Conservation (phyloP, 2,113 vertebrate species). For the Strix aluco region DNA sequence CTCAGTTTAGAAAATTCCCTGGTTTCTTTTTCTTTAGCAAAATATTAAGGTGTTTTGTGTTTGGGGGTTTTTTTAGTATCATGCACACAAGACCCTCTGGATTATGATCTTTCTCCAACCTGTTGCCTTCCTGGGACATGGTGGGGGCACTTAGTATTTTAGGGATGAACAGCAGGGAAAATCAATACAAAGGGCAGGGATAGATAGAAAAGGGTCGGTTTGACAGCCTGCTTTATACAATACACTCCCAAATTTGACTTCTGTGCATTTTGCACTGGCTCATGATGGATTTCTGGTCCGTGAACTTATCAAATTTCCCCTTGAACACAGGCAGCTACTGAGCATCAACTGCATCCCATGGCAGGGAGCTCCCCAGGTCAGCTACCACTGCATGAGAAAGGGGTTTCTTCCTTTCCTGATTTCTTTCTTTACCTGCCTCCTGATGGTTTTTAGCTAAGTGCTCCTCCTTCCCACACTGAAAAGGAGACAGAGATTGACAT, state of each 20-base stretch:
- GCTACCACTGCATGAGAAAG: background rate
- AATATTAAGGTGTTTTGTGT: background rate
- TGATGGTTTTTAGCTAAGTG: background rate
- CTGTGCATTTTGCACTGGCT: background rate
- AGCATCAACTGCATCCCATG: accelerated
- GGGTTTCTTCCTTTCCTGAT: background rate
- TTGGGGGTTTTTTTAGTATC: background rate
- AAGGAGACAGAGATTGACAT: background rate
- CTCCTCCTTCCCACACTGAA: background rate
- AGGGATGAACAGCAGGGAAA: background rate
- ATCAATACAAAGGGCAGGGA: background rate
- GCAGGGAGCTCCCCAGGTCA: background rate
- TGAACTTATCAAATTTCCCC: background rate
- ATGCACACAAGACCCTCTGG: background rate
- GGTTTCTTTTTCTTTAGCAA: background rate
- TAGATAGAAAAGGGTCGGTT: background rate
- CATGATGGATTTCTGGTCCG: background rate
- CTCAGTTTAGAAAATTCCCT: background rate
- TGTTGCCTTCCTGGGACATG: background rate
- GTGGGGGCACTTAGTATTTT: background rate
- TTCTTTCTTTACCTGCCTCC: background rate
- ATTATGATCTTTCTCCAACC: background rate
- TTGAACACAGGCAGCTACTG: background rate
- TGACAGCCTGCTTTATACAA: background rate
- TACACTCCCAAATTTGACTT: background rate